Percentiles rank a stretch among this genome's conserved stretches.
Conservation (phyloP, 2,797 vertebrate genomes). For the Bovichtus variegatus region DNA sequence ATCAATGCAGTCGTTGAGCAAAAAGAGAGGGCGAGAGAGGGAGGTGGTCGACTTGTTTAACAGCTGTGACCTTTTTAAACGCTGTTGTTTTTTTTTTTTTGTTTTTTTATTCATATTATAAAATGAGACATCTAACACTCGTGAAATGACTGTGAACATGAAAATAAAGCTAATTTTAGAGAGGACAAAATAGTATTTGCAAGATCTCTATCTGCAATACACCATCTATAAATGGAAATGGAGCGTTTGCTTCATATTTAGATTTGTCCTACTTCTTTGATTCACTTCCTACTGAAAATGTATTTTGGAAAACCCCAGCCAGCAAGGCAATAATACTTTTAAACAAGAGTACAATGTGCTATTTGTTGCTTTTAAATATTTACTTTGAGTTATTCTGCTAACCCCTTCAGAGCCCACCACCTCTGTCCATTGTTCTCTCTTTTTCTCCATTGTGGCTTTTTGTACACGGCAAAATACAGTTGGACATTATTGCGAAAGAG, state of each 20-base stretch:
- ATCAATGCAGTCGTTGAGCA: conserved; percentile 42
- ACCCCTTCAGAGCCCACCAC: conserved; percentile 3
- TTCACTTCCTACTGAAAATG: conserved; percentile 3
- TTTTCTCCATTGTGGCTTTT: conserved; percentile 68
- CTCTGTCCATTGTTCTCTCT: conserved; percentile 20
- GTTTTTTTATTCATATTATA: no score
- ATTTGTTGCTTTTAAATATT: conserved; percentile 16
- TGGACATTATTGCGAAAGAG: conserved; percentile 81
- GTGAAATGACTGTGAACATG: background rate
- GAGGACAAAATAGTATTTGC: background rate
- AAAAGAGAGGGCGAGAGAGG: conserved; percentile 31
- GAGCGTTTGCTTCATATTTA: conserved; percentile 36
- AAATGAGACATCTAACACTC: background rate
- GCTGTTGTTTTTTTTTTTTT: no score
- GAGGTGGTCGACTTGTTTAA: conserved; percentile 24
- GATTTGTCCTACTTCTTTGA: conserved; percentile 38
- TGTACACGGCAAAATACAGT: conserved; percentile 68
- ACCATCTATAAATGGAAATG: conserved; percentile 35
- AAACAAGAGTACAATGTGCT: conserved; percentile 15
- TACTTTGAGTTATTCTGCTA: background rate
- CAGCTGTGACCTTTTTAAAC: background rate
- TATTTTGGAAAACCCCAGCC: conserved; percentile 7
- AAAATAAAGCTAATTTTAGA: conserved; percentile 12
- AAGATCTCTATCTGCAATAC: background rate
- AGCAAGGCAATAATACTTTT: background rate